Evolutionary conservation across 1,140 invertebrate species (phyloP), one percentile per base, ranked within the genome.

Genomic region (Diorhabda elongata): DNA sequence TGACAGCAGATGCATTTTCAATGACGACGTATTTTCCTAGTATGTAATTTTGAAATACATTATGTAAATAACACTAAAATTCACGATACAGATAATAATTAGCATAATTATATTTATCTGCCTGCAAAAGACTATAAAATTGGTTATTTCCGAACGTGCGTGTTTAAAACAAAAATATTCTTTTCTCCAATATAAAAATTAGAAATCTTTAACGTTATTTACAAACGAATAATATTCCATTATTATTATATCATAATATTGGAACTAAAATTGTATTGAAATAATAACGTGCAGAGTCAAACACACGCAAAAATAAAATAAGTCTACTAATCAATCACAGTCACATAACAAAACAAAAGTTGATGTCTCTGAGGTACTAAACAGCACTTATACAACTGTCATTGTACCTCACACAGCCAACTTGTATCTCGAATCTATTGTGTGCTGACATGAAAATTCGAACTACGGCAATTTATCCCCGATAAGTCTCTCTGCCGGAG

Each of bases 361-460:
- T 52, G 47, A 52, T 52, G 47, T 52, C 47, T 26, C 47, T 52
- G 47, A 6, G 47, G 6, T n/a, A 52, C 47, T 52, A 52, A 52
- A 52, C 47, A 52, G 47, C 47, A 52, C 47, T 73, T 70, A 74
- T 74, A 70, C 72, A 75, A 72, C 74, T 78, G 76, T 78, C 76
- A 77, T 74, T 76, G 74, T 75, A 74, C 75, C 77, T 76, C 77
- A 76, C 75, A 77, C 74, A 75, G 72, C 44, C 47, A 63, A 71
- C 69, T 65, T 77, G 76, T 75, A 77, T 78, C 78, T 76, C 68
- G 74, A 70, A 78, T 78, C 78, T 78, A 78, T 79, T 79, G 77
- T 78, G 73, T 77, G 76, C 76, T 76, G 78, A 80, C 77, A 80
- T 75, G 78, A 79, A 80, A 79, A 76, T 79, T 79, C 78, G 73